Evolutionary conservation across 2,113 vertebrate genomes (phyloP).

Genomic region (Embiotoca jacksoni): DNA sequence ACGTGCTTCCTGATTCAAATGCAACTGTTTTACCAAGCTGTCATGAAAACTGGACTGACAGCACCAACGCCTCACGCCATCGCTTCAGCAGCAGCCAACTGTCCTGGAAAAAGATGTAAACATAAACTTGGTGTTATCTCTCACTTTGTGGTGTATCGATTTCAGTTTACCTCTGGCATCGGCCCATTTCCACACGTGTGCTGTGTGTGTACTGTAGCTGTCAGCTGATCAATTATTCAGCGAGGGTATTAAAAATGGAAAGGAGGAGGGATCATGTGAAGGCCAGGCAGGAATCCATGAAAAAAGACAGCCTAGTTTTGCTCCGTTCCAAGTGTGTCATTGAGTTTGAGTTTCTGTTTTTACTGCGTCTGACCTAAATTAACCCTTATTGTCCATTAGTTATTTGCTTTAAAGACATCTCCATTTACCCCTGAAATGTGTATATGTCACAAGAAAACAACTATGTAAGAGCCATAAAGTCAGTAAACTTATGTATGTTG

Average conservation of each 20-base stretch:
- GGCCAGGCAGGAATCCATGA: not conserved
- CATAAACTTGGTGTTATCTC: not conserved
- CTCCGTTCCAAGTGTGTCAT: slow-evolving; percentile 36
- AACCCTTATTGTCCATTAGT: too few species aligned
- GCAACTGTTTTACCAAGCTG: slow-evolving; percentile 11
- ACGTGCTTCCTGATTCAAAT: too few species aligned
- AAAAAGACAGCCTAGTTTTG: not conserved
- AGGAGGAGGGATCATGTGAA: slow-evolving; percentile 27
- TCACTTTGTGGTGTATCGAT: slow-evolving; percentile 1
- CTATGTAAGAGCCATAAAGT: not conserved
- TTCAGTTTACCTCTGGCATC: slow-evolving; percentile 28
- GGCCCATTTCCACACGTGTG: slow-evolving; percentile 18
- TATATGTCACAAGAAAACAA: not conserved
- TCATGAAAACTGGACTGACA: not conserved
- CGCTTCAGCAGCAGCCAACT: slow-evolving; percentile 16
- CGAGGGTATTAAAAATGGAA: slow-evolving; percentile 29
- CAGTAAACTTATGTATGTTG: too few species aligned
- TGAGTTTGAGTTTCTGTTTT: slow-evolving; percentile 6
- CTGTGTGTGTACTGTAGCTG: slow-evolving; percentile 22
- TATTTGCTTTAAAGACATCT: not conserved
- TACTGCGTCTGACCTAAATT: not conserved
- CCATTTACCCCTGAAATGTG: not conserved
- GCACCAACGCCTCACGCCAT: not conserved
- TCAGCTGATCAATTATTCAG: slow-evolving; percentile 68
- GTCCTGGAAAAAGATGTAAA: slow-evolving; percentile 10